Base-by-base conservation (phyloP, 2,113 vertebrate genomes). In the Corvus hawaiiensis region DNA sequence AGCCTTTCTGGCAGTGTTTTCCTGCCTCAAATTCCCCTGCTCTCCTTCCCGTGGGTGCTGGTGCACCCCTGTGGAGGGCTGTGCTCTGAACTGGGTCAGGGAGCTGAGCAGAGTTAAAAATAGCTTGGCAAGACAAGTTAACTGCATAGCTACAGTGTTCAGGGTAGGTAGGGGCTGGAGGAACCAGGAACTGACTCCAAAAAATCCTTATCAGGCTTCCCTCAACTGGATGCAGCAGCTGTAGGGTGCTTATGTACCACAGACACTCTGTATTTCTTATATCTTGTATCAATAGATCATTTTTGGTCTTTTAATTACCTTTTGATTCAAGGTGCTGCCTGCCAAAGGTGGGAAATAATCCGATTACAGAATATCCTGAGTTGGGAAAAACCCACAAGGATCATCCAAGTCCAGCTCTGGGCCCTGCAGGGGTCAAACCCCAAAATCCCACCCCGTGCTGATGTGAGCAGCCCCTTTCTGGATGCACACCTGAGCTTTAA, bases 71-170 rank as follows among this genome's bases (percentile, higher is more conserved):
- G 32, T 48, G 79, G 22, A 3, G 16, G 64, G 32, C 84, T 87
- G 68, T 32, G 4, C 68, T 41, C 7, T 55, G 92, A 97, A 93
- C 81, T 97, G 93, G 96, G 95, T 93, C 95, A 94, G 95, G 93
- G 89, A 94, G 89, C 91, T 96, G 87, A 58, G 80, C 32, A 7
- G 11, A 58, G 39, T n/a, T 84, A 91, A 93, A 94, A 97, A 95
- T 96, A 97, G 71, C 93, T 27, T 33, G 68, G 77, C 64, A 81
- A 11, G 73, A 11, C 1, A 5, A 63, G 48, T 37, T 30, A 27
- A 55, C 93, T 74, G 87, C 87, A 20, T 10, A 66, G 46, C 58
- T 41, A 1, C 54, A 3, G 54, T 20, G 30, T 1, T 76, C 33
- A 5, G 64, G 75, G 79, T 3, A 56, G 39, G 27, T 20, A 30